Base-by-base conservation (phyloP, 30 jellyfish, hydroid and myxozoan genomes). In the Thelohanellus kitauei region DNA sequence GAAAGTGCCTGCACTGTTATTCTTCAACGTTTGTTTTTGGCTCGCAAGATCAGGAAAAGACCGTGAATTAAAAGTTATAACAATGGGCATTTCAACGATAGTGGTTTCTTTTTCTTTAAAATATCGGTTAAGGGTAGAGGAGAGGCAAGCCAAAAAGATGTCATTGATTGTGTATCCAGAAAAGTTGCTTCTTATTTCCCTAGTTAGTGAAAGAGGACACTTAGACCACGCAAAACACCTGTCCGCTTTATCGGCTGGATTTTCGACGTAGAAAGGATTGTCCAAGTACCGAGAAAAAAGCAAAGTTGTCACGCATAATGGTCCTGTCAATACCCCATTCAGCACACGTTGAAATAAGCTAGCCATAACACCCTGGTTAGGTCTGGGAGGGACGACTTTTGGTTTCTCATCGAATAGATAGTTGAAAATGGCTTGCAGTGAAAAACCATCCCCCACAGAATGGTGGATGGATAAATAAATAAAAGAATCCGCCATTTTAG, bases 101-200 rank as follows among this genome's bases (percentile, higher is more conserved):
- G n/a, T 45, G 2, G 44, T 23, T 18, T 61, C 60, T 19, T 32
- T 56, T 30, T 42, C 54, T 21, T 42, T 55, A 40, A 78, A 40
- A 39, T 78, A 78, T 20, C 39, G 43, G 21, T 89, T 71, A 8
- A 78, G 45, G 1, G 87, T 89, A 2, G 89, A 88, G 11, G 89
- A 88, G 9, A 78, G 40, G 54, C 86, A 64, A 1, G 97, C 53
- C 23, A 67, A 44, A 6, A 78, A 31, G 43, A 78, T 89, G 44
- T 78, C 97, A 40, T 78, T 78, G 21, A 61, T 89, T 2, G 97
- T 64, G n/a, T n/a, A n/a, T n/a, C n/a, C n/a, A n/a, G n/a, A n/a
- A n/a, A n/a, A n/a, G n/a, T n/a, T n/a, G n/a, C n/a, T n/a, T n/a
- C n/a, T n/a, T n/a, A n/a, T n/a, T n/a, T n/a, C n/a, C n/a, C n/a